These are phyloP conservation scores for Bubalus kerabau DNA, from an alignment of 2,113 vertebrate species.

Conservation along the genomic window DNA sequence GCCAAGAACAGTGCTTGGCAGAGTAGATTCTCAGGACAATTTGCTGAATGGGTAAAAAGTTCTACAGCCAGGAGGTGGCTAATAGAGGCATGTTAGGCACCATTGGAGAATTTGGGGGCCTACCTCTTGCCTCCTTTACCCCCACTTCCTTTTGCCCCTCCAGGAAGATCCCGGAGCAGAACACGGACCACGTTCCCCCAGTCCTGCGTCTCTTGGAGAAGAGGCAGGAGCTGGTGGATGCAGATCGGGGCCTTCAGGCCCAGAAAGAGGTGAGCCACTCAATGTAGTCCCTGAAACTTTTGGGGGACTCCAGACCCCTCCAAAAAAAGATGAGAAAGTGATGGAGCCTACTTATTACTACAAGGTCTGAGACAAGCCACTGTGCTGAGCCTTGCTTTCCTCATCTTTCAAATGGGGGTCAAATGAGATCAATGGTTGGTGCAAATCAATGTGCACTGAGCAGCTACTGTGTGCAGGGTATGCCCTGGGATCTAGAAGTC, in stretches of 20 bases:
- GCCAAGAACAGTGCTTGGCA: not conserved
- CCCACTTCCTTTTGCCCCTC: not conserved
- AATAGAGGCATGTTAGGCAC: not conserved
- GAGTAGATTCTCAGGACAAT: not conserved
- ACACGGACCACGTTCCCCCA: not conserved
- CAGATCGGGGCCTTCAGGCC: conserved; percentile 54
- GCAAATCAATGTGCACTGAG: not conserved
- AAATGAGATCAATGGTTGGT: not conserved
- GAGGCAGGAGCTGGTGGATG: conserved; percentile 66
- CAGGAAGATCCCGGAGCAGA: conserved; percentile 41
- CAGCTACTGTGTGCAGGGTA: not conserved
- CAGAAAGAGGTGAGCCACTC: conserved; percentile 76
- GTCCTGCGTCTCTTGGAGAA: conserved; percentile 75
- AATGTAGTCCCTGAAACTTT: not conserved
- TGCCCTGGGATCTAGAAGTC: not conserved
- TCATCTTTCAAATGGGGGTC: not conserved
- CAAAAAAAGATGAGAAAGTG: not conserved
- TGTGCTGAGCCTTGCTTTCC: not conserved
- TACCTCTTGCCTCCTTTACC: not conserved
- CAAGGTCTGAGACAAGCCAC: not conserved
- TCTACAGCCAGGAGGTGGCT: not conserved
- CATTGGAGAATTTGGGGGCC: not conserved
- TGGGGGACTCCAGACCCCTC: fast-evolving
- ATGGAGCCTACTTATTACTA: not conserved
- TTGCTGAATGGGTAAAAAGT: not conserved